Evolutionary conservation across 2,113 vertebrate genomes (phyloP).

Genomic region (Dolichotis patagonum): DNA sequence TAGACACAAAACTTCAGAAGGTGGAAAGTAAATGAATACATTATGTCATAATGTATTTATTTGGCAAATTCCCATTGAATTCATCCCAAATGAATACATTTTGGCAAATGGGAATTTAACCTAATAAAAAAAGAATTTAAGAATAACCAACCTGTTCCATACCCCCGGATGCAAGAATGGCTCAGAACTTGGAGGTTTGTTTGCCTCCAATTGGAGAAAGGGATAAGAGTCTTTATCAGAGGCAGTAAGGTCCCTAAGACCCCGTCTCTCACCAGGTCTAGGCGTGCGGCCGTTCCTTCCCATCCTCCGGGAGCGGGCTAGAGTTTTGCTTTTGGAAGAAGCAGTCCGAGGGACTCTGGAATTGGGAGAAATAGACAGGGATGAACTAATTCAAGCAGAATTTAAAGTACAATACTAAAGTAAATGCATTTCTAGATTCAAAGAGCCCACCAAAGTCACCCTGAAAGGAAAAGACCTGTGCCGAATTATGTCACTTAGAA

Average conservation of each 20-base stretch:
- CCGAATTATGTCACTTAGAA: background rate
- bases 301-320: background rate
- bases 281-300: background rate
- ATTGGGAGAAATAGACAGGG: background rate
- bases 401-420: background rate
- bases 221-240: background rate
- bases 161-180: background rate
- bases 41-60: too few species aligned
- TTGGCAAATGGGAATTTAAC: background rate
- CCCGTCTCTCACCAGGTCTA: background rate
- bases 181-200: background rate
- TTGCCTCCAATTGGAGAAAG: background rate
- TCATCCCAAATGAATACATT: too few species aligned
- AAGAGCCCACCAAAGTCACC: background rate
- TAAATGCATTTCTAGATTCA: background rate
- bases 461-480: background rate
- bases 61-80: too few species aligned
- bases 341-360: background rate
- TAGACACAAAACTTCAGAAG: background rate
- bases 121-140: background rate
- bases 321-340: background rate
- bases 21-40: background rate
- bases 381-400: background rate
- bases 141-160: background rate
- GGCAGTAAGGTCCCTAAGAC: background rate